Base-by-base conservation (phyloP, 1,140 invertebrate genomes). In the Meteorus sp. region DNA sequence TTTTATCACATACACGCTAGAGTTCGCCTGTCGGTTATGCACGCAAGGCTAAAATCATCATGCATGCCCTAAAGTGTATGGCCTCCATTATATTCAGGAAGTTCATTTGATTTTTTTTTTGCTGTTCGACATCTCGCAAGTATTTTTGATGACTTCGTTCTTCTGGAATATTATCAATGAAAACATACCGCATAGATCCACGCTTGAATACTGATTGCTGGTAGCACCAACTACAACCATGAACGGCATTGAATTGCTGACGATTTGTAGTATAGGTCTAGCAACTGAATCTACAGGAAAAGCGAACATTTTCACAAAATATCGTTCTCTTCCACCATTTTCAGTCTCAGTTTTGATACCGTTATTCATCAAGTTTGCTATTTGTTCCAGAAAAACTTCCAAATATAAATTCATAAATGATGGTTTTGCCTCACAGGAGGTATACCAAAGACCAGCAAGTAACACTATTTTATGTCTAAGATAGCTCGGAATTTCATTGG, bases 401-500 rank as follows among this genome's bases (percentile, higher is more conserved):
- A 62, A 27, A 56, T 63, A 64, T 25, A 25, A 3, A 33, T 67
- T 62, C 65, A 64, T 62, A 20, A 55, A 55, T 19, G 3, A 2
- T 23, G 57, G 43, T n/a, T 53, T 61, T 8, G 62, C 60, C 39
- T 63, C 60, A n/a, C 8, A 8, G 22, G 19, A 19, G 4, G 59
- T 57, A 17, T 62, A 62, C 60, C 58, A 67, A 11, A 64, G 57
- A 22, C 17, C 60, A 20, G 58, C 47, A 45, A 67, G 9, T 13
- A 64, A 33, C 19, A 67, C 20, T n/a, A 31, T 31, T 61, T 62
- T 62, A 31, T 59, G 62, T 45, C 62, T 54, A 19, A 60, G 56
- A 11, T 61, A 22, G 11, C 19, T 11, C 5, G 59, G 58, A 44
- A 67, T 55, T 56, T 67, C 65, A 59, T 67, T 67, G 1, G 63